These are phyloP conservation scores for Ametastegia equiseti DNA, from an alignment of 2,888 invertebrate genomes.

Conservation along the genomic window DNA sequence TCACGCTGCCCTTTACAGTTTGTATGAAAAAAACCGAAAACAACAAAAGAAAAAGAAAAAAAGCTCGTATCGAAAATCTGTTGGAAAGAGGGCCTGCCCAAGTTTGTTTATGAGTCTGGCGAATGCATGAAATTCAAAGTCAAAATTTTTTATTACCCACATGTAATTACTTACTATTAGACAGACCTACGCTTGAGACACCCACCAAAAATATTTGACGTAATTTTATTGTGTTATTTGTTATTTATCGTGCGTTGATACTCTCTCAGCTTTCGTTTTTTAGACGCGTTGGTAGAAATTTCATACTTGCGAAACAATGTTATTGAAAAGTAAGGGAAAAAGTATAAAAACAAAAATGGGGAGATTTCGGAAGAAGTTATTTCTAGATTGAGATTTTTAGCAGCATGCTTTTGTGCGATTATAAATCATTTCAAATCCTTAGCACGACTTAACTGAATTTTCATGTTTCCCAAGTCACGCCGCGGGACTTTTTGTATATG, in stretches of 20 bases:
- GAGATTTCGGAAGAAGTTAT: not conserved
- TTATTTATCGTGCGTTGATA: conserved; percentile 41
- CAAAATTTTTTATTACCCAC: conserved; percentile 31
- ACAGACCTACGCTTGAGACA: conserved; percentile 39
- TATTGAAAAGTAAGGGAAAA: not conserved
- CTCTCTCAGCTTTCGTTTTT: conserved; percentile 25
- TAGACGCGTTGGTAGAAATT: conserved; percentile 26
- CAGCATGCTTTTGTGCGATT: conserved; percentile 30
- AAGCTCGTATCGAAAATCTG: conserved; percentile 47
- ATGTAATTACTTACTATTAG: conserved; percentile 27
- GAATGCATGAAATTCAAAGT: conserved; percentile 36
- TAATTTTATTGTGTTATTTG: conserved; percentile 39
- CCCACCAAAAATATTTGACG: conserved; percentile 34
- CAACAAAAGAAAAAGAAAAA: not conserved
- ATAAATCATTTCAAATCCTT: conserved; percentile 14
- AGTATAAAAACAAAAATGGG: not conserved
- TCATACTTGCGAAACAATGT: not conserved
- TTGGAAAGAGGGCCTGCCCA: conserved; percentile 44
- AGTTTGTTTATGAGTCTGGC: conserved; percentile 47
- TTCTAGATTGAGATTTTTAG: conserved; percentile 17
- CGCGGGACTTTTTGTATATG: not conserved
- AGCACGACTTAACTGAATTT: not conserved
- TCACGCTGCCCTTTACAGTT: conserved; percentile 26
- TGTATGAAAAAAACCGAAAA: not conserved
- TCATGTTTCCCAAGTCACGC: not conserved